A percentile compares a stretch with the other conserved stretches of the same genome.
Conservation (phyloP, 2,888 invertebrate genomes). For the Anodontia alba region DNA sequence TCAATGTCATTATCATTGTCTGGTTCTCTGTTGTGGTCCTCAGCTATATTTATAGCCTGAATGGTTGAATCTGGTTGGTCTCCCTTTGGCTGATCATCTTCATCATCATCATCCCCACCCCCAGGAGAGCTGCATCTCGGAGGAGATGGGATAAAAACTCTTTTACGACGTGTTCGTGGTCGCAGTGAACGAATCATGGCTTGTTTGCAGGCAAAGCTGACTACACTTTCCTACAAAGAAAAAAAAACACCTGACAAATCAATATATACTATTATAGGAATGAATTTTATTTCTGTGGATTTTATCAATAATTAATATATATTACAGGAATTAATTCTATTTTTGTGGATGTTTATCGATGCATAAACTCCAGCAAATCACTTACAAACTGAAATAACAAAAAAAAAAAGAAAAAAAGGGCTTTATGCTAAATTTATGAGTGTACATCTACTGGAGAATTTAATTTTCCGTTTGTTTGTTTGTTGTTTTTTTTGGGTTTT, state of each 20-base stretch:
- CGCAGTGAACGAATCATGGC: conserved; percentile 93
- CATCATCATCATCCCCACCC: conserved; percentile 86
- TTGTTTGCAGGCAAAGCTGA: conserved; percentile 96
- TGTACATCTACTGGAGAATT: no score
- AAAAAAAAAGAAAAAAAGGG: no score
- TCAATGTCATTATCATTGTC: conserved; percentile 72
- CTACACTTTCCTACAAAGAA: conserved; percentile 88
- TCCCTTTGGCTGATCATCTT: conserved; percentile 76
- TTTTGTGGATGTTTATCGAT: no score
- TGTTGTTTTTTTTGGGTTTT: no score
- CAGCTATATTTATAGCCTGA: conserved; percentile 44
- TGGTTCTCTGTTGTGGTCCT: conserved; percentile 53
- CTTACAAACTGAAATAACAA: no score
- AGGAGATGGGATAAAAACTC: conserved; percentile 85
- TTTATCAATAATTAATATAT: no score
- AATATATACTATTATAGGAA: not conserved
- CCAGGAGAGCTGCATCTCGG: conserved; percentile 85
- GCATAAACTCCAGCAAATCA: no score
- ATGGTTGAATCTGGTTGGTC: conserved; percentile 67
- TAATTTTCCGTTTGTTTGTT: no score
- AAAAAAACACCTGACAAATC: not conserved
- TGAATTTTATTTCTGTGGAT: no score
- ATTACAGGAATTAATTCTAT: no score
- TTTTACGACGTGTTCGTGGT: conserved; percentile 87
- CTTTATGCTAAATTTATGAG: no score